Percentiles rank a stretch among this genome's conserved stretches.
phyloP scores from a whole-genome alignment of 2,797 vertebrate species.

The Brotula barbata region DNA sequence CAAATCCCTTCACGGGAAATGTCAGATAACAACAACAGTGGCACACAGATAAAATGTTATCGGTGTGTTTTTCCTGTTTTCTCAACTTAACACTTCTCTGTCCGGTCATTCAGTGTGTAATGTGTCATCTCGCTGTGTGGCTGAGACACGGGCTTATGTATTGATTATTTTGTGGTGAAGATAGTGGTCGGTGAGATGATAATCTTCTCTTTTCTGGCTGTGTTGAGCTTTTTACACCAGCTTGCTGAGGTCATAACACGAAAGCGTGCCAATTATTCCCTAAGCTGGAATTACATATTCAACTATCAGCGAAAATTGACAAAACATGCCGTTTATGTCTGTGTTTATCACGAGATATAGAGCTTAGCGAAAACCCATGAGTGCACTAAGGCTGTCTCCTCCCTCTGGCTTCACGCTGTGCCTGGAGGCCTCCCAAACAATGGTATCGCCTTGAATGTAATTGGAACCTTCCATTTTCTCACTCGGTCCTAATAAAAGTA shows the following conservation, averaged over 20 bases:
- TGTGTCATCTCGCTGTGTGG: slow-evolving; percentile 15
- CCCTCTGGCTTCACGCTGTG: slow-evolving; percentile 55
- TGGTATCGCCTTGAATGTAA: slow-evolving; percentile 53
- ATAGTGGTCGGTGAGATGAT: slow-evolving; percentile 27
- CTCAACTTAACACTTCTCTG: slow-evolving; percentile 22
- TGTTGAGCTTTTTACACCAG: slow-evolving; percentile 23
- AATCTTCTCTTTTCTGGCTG: slow-evolving; percentile 34
- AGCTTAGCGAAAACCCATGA: slow-evolving; percentile 63
- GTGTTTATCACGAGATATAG: slow-evolving; percentile 45
- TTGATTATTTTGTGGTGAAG: slow-evolving; percentile 27
- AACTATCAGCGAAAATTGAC: slow-evolving; percentile 31
- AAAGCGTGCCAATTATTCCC: slow-evolving; percentile 53
- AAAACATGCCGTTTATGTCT: slow-evolving; percentile 48
- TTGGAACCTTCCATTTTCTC: slow-evolving; percentile 49
- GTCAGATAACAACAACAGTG: slow-evolving; percentile 43
- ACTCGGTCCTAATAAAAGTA: slow-evolving; percentile 31
- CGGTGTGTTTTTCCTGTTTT: slow-evolving; percentile 16
- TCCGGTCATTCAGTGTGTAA: slow-evolving; percentile 12
- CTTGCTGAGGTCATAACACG: slow-evolving; percentile 18
- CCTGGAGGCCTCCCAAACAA: slow-evolving; percentile 64
- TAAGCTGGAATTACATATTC: slow-evolving; percentile 20
- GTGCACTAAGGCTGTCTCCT: slow-evolving; percentile 44
- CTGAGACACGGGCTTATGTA: slow-evolving; percentile 41
- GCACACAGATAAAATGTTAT: slow-evolving; percentile 38
- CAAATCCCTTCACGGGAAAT: slow-evolving; percentile 40